Conservation (phyloP, 2,797 vertebrate genomes). For the Urocyon cinereoargenteus region DNA sequence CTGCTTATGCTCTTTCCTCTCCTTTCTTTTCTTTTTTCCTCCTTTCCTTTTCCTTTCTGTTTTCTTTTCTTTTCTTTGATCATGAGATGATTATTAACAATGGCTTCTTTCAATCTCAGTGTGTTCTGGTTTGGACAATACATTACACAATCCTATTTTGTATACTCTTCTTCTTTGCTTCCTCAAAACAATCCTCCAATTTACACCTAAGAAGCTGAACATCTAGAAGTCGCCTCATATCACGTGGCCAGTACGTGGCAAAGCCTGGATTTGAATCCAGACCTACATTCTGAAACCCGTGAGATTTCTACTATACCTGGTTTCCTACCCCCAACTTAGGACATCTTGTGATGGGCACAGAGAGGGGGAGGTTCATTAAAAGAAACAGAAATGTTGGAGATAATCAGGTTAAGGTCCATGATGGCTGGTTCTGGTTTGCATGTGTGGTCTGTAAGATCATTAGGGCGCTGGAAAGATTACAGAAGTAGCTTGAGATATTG, state of each 20-base stretch:
- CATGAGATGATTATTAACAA: slow-evolving; percentile 4
- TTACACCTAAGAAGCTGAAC: neutral
- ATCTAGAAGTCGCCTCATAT: neutral
- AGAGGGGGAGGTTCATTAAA: neutral
- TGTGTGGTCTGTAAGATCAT: slow-evolving; percentile 32
- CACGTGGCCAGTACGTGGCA: neutral
- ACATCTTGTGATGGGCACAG: neutral
- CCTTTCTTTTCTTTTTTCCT: neutral
- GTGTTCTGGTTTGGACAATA: neutral
- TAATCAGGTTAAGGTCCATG: neutral
- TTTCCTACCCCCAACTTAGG: neutral
- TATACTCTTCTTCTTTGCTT: neutral
- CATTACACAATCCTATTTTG: neutral
- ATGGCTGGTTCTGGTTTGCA: neutral
- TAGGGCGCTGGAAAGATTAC: slow-evolving; percentile 52
- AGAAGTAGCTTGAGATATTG: slow-evolving; percentile 23
- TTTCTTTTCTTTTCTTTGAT: neutral
- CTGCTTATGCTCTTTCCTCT: neutral
- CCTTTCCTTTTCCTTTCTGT: too few species aligned
- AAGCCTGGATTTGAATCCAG: neutral
- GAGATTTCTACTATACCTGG: neutral
- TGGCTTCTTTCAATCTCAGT: neutral
- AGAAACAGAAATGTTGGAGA: neutral
- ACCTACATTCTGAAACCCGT: neutral
- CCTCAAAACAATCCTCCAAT: neutral